Evolutionary conservation across 2,797 vertebrate species (phyloP).

Genomic region (Gadopsis bispinosus): DNA sequence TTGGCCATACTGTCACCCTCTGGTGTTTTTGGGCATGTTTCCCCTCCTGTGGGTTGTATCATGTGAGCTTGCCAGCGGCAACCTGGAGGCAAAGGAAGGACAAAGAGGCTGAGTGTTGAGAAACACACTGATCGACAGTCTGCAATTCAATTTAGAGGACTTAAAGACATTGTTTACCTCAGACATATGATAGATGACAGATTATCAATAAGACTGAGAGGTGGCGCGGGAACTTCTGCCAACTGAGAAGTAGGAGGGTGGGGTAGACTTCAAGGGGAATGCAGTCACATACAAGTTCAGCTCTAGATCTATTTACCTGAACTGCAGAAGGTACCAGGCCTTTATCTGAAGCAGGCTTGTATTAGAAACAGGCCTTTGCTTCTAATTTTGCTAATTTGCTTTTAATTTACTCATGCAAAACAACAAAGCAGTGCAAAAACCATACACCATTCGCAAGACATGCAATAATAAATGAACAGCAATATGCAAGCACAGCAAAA

Average conservation of each 20-base stretch:
- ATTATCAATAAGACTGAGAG: slow-evolving; percentile 12
- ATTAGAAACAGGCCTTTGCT: no score
- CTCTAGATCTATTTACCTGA: no score
- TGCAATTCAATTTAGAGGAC: background rate
- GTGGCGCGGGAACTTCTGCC: background rate
- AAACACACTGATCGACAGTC: slow-evolving; percentile 5
- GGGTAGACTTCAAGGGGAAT: background rate
- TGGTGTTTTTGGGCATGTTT: slow-evolving; percentile 6
- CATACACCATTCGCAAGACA: background rate
- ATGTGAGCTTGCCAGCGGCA: background rate
- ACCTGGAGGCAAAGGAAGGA: slow-evolving; percentile 28
- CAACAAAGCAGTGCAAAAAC: background rate
- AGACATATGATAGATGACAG: slow-evolving; percentile 14
- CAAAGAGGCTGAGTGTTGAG: slow-evolving; percentile 9
- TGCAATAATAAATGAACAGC: background rate
- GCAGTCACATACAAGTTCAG: background rate
- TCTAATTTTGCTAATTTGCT: no score
- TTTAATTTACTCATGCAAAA: slow-evolving; percentile 10
- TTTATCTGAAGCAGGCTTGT: no score
- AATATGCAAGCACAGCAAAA: background rate
- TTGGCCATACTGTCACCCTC: background rate
- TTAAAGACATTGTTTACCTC: slow-evolving; percentile 1
- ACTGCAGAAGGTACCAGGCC: no score
- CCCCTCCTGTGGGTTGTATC: slow-evolving; percentile 9
- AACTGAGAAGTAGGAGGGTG: background rate